Conservation (phyloP, 1,140 invertebrate genomes). For the Euwallacea similis region DNA sequence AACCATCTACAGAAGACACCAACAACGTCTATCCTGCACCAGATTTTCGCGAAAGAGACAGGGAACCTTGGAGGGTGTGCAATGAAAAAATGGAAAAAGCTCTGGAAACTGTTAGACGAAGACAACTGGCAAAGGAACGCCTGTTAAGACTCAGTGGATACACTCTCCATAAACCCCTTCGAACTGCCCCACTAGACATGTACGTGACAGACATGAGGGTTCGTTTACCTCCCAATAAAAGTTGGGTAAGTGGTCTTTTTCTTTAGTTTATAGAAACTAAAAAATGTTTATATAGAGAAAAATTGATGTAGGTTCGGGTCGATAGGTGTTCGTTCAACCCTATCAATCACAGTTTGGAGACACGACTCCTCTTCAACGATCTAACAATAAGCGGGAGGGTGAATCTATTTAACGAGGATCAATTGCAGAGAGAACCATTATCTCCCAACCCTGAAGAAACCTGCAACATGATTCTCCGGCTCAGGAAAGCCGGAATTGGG, state of each 20-base stretch:
- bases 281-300: not conserved
- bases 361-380: conserved; percentile 74
- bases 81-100: conserved; percentile 60
- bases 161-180: conserved; percentile 62
- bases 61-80: conserved; percentile 47
- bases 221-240: conserved; percentile 61
- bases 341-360: conserved; percentile 70
- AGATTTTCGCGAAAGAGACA: conserved; percentile 13
- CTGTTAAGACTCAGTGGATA: conserved; percentile 65
- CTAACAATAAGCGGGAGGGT: conserved; percentile 75
- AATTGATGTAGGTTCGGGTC: conserved; percentile 59
- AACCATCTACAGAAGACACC: not conserved
- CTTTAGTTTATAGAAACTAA: not conserved
- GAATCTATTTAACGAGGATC: conserved; percentile 60
- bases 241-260: conserved; percentile 59
- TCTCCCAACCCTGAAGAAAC: conserved; percentile 55
- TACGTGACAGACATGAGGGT: conserved; percentile 68
- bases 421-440: conserved; percentile 51
- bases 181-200: conserved; percentile 64
- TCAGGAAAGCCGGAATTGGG: conserved; percentile 75
- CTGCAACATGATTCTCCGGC: conserved; percentile 77
- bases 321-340: conserved; percentile 76
- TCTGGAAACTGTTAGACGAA: conserved; percentile 58
- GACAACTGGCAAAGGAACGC: conserved; percentile 60
- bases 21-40: conserved; percentile 15